phyloP scores from a whole-genome alignment of 64 coral and sea anemone species.

The Dendronephthya gigantea region DNA sequence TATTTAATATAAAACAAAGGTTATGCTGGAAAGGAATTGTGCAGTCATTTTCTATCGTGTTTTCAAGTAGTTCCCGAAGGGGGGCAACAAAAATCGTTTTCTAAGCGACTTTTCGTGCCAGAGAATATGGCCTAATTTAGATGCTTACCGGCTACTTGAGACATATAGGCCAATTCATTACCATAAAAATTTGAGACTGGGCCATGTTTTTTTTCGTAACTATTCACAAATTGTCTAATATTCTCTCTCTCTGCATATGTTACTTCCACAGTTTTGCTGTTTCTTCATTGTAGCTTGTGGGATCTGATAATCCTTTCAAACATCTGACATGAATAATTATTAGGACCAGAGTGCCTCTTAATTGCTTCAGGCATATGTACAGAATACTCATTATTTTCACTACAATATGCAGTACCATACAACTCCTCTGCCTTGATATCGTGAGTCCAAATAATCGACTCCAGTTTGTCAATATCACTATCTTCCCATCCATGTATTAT shows the following conservation, averaged over 20 bases:
- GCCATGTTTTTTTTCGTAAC: neutral
- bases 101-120: too few species aligned
- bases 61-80: too few species aligned
- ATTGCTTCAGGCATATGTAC: neutral
- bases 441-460: neutral
- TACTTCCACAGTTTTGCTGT: neutral
- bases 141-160: too few species aligned
- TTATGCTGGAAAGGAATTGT: too few species aligned
- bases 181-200: too few species aligned
- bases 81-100: too few species aligned
- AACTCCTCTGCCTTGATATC: neutral
- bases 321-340: neutral
- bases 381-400: neutral
- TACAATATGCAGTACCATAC: neutral
- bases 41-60: too few species aligned
- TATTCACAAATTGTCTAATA: neutral
- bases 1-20: too few species aligned
- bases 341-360: neutral
- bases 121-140: too few species aligned
- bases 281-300: neutral
- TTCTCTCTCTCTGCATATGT: neutral
- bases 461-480: neutral
- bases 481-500: neutral
- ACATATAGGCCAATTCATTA: too few species aligned
- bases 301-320: neutral